Evolutionary conservation across 2,797 vertebrate genomes (phyloP), one percentile per base, ranked within the genome.

Genomic region (Phaenicophaeus curvirostris): DNA sequence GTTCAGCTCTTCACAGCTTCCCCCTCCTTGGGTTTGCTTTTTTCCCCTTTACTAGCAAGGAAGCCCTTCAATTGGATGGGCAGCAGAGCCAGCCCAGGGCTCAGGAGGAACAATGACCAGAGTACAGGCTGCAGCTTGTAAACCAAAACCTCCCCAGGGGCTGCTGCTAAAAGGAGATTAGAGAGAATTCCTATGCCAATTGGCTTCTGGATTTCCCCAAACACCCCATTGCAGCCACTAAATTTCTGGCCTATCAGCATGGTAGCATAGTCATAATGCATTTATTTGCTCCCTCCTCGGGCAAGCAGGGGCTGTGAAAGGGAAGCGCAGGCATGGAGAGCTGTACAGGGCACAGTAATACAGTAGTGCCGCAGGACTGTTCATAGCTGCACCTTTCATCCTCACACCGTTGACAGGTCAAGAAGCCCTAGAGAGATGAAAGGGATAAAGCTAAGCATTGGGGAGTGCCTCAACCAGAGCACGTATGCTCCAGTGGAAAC

Each of bases 151-250:
- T 93, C 82, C 73, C 63, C 23, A 59, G 74, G 46, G 87, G 31
- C 67, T 95, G 85, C 82, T 93, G 44, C 79, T 78, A 79, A 78
- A 94, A 90, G 58, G 54, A 86, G 89, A 93, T 88, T 81, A 91
- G 62, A 93, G 69, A 89, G 76, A 87, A 94, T 76, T 94, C 67
- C 76, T 93, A 11, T 1, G 13, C 79, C 85, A 96, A 1, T 13
- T 91, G 92, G 76, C 73, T 86, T 92, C 66, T 94, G 73, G 35
- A 63, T 92, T 92, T 67, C 19, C 42, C 54, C 69, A 44, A 3
- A 3, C 8, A 8, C n/a, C 16, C 2, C 24, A 8, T 8, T 10
- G 28, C 55, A 89, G 58, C n/a, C 62, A 37, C 58, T 78, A 73
- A 27, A 88, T 75, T 81, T 85, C 39, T 75, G 53, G 63, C 35